phyloP scores from a whole-genome alignment of 2,888 invertebrate genomes.

The Charanyca ferruginea region DNA sequence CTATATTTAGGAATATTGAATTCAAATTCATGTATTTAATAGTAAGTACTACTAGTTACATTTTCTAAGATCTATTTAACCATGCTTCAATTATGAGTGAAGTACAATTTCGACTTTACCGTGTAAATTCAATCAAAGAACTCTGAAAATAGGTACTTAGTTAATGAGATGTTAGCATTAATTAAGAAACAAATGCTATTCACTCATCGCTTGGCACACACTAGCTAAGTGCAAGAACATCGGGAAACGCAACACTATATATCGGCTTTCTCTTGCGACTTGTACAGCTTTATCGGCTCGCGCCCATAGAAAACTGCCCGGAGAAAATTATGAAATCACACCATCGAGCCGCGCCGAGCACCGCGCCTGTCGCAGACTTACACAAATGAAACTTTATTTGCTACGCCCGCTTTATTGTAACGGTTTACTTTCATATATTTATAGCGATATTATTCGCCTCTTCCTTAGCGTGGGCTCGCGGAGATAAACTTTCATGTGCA shows the following conservation, averaged over 20 bases:
- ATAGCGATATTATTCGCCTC: constrained; percentile 62
- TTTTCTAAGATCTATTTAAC: neutral
- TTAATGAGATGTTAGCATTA: neutral
- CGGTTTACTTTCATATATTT: constrained; percentile 64
- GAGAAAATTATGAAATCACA: constrained; percentile 86
- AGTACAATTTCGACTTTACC: neutral
- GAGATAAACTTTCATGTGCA: constrained; percentile 62
- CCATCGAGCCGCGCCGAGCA: constrained; percentile 61
- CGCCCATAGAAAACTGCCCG: constrained; percentile 81
- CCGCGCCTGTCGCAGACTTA: constrained; percentile 58
- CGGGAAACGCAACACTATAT: constrained; percentile 83
- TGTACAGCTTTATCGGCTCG: constrained; percentile 79
- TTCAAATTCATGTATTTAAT: too few species aligned
- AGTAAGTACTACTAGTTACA: neutral
- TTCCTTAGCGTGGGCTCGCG: constrained; percentile 61
- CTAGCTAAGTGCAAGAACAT: constrained; percentile 76
- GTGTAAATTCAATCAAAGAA: neutral
- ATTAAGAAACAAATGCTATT: constrained; percentile 10
- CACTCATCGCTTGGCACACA: constrained; percentile 70
- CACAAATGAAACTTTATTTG: constrained; percentile 66
- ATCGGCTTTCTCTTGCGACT: constrained; percentile 85
- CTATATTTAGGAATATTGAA: neutral
- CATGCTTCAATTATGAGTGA: neutral
- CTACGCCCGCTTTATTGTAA: constrained; percentile 62
- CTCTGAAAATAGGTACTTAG: neutral